A percentile compares a stretch with the other conserved stretches of the same genome.
These are phyloP conservation scores for Reinhardtius hippoglossoides DNA, from an alignment of 2,113 vertebrate species.

Conservation along the genomic window DNA sequence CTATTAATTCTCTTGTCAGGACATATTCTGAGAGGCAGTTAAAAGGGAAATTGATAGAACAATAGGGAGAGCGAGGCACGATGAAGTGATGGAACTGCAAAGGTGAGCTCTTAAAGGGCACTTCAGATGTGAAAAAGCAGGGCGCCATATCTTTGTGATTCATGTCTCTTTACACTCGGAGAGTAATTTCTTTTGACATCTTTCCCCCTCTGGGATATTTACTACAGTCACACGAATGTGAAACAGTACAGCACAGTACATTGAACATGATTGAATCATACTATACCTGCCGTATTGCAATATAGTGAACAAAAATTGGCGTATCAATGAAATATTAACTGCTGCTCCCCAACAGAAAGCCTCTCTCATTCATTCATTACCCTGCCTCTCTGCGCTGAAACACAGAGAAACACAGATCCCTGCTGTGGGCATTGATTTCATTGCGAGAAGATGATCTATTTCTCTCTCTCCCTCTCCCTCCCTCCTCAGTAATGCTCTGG, in stretches of 20 bases:
- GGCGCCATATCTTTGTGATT: slow-evolving; percentile 31
- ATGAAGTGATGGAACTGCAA: slow-evolving; percentile 20
- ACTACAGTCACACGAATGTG: slow-evolving; percentile 43
- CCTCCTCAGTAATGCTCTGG: not conserved
- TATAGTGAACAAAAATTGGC: slow-evolving; percentile 10
- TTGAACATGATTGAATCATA: slow-evolving; percentile 15
- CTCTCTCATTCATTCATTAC: not conserved
- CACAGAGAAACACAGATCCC: slow-evolving; percentile 39
- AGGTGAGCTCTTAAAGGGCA: slow-evolving; percentile 20
- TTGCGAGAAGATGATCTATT: slow-evolving; percentile 29
- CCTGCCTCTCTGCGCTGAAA: slow-evolving; percentile 11
- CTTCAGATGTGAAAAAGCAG: slow-evolving; percentile 26
- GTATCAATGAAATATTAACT: slow-evolving; percentile 24
- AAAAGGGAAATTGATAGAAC: slow-evolving; percentile 37
- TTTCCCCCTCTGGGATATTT: slow-evolving; percentile 30
- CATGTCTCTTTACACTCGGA: slow-evolving; percentile 25
- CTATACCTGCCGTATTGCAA: slow-evolving; percentile 4
- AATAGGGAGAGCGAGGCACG: not conserved
- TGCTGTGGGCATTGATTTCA: slow-evolving; percentile 49
- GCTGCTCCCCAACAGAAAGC: not conserved
- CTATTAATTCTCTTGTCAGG: slow-evolving; percentile 10
- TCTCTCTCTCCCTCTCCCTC: not conserved
- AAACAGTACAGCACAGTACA: slow-evolving; percentile 26
- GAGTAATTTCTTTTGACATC: slow-evolving; percentile 50
- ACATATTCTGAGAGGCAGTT: slow-evolving; percentile 27